Evolutionary conservation across 2,113 vertebrate species (phyloP).

Genomic region (Pollimyrus isidori): DNA sequence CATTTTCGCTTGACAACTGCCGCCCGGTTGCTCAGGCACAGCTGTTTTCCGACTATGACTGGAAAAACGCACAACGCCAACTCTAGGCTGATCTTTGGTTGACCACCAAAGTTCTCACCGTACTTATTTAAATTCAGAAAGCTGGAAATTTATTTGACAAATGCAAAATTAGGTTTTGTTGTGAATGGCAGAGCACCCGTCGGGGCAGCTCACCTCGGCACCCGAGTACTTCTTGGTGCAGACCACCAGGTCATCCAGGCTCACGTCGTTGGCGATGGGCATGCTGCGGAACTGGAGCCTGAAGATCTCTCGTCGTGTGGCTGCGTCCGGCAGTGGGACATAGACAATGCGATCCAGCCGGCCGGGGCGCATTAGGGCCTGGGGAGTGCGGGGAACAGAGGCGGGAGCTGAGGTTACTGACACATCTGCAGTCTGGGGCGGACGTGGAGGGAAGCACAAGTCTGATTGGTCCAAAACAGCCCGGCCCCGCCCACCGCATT

Average conservation of each 20-base stretch:
- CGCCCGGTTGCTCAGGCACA: background rate
- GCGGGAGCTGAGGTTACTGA: background rate
- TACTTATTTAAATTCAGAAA: conserved; percentile 32
- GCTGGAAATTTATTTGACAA: background rate
- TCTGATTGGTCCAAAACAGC: background rate
- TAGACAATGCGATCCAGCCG: conserved; percentile 89
- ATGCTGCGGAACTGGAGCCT: conserved; percentile 73
- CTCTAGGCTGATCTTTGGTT: background rate
- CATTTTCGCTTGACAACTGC: background rate
- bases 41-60: background rate
- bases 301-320: conserved; percentile 79
- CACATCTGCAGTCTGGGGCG: background rate
- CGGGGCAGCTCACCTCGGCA: conserved; percentile 75
- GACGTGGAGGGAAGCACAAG: background rate
- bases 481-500: background rate
- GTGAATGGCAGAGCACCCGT: background rate
- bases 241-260: conserved; percentile 65
- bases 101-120: background rate
- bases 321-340: conserved; percentile 79
- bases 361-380: conserved; percentile 95
- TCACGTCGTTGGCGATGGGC: conserved; percentile 67
- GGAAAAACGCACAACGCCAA: background rate
- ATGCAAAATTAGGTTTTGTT: background rate
- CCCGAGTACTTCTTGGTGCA: conserved; percentile 80
- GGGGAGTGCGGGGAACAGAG: background rate